These are phyloP conservation scores for Sitta europaea DNA, from an alignment of 2,113 vertebrate species.

Conservation along the genomic window DNA sequence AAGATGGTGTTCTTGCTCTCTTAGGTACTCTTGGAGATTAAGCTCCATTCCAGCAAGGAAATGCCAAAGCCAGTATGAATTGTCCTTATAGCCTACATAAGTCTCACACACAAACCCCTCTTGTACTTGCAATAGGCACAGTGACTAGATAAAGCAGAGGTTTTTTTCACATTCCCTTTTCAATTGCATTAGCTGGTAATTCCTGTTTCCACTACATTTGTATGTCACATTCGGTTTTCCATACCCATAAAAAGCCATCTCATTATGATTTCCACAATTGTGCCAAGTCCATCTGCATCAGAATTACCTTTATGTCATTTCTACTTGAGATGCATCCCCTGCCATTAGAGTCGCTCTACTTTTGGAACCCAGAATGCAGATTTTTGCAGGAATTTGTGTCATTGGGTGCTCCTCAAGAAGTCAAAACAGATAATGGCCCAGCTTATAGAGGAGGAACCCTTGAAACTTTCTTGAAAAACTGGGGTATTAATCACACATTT, in stretches of 20 bases:
- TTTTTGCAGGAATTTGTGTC: no score
- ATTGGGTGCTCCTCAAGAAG: no score
- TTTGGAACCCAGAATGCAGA: no score
- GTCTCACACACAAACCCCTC: fast-evolving
- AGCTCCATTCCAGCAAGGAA: background rate
- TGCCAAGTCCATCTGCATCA: background rate
- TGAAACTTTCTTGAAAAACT: no score
- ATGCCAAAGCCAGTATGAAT: background rate
- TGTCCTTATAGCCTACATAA: fast-evolving
- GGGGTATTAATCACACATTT: no score
- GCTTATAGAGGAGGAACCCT: no score
- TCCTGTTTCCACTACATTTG: background rate
- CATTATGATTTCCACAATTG: background rate
- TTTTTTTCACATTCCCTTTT: background rate
- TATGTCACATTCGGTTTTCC: fast-evolving
- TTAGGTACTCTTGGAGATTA: background rate
- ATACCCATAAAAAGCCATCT: background rate
- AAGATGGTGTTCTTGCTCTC: background rate
- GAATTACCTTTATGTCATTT: background rate
- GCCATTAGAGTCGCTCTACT: background rate
- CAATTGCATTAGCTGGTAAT: background rate
- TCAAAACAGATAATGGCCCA: no score
- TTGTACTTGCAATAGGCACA: background rate
- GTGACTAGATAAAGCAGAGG: background rate
- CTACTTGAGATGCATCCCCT: background rate